These are phyloP conservation scores for Gymnoscopelus braueri DNA, from an alignment of 2,797 vertebrate genomes.

Conservation along the genomic window DNA sequence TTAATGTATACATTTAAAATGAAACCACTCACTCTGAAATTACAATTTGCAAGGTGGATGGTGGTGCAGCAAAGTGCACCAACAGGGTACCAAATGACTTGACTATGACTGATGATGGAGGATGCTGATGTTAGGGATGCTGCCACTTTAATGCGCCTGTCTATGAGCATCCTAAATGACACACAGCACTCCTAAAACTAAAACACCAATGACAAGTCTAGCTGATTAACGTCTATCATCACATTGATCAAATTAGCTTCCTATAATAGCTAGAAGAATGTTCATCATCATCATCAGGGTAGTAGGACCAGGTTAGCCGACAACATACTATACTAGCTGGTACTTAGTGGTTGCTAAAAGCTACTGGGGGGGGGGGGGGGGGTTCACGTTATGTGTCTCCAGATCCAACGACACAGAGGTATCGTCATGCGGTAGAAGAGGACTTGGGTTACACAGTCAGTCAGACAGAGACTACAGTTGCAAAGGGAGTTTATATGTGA, in stretches of 20 bases:
- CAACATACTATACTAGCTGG: slow-evolving; percentile 18
- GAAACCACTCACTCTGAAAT: too few species aligned
- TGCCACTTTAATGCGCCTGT: background rate
- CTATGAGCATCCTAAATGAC: slow-evolving; percentile 1
- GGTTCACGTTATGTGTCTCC: background rate
- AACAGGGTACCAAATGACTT: background rate
- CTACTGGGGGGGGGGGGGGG: too few species aligned
- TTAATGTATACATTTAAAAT: too few species aligned
- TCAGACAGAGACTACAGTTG: too few species aligned
- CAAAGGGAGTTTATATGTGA: too few species aligned
- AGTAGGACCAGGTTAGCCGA: too few species aligned
- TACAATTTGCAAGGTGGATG: too few species aligned
- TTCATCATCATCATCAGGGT: slow-evolving; percentile 15
- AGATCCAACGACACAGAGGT: background rate
- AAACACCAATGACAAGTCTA: slow-evolving; percentile 34
- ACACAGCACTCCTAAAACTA: slow-evolving; percentile 7
- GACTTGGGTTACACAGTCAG: too few species aligned
- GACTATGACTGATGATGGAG: slow-evolving; percentile 2
- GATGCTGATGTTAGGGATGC: background rate
- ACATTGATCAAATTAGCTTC: slow-evolving; percentile 23
- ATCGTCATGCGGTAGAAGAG: background rate
- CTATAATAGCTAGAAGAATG: slow-evolving; percentile 36
- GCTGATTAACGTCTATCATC: background rate
- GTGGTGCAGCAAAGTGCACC: too few species aligned
- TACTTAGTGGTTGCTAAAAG: slow-evolving; percentile 15